phyloP scores from a whole-genome alignment of 2,113 vertebrate species.

The Brachirus orientalis region DNA sequence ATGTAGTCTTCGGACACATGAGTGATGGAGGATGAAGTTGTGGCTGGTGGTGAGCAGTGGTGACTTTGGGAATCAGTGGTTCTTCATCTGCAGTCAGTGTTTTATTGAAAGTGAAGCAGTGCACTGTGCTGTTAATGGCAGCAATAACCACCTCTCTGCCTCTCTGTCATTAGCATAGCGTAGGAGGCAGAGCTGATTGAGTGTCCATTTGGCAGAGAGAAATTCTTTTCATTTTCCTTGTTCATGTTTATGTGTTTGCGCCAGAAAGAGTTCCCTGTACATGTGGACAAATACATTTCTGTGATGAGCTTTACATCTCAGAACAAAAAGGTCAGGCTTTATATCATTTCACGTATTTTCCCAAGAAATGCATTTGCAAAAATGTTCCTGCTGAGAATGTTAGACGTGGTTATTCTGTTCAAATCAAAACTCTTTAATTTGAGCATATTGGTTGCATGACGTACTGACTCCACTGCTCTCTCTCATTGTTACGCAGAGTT shows the following conservation, averaged over 20 bases:
- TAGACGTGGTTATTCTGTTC: neutral
- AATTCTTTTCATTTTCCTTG: slow-evolving; percentile 58
- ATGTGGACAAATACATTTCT: neutral
- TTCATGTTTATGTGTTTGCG: slow-evolving; percentile 34
- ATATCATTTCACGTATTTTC: neutral
- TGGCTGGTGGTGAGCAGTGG: slow-evolving; percentile 10
- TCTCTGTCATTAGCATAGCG: slow-evolving; percentile 74
- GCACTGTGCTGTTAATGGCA: slow-evolving; percentile 55
- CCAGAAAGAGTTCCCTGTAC: neutral
- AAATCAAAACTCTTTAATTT: too few species aligned
- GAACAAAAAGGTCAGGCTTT: neutral
- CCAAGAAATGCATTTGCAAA: too few species aligned
- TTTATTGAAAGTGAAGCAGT: slow-evolving; percentile 26
- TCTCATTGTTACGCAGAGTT: too few species aligned
- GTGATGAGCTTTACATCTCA: slow-evolving; percentile 8
- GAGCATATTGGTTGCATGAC: too few species aligned
- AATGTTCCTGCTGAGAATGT: neutral
- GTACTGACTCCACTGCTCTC: too few species aligned
- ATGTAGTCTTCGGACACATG: neutral
- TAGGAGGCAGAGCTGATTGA: slow-evolving; percentile 73
- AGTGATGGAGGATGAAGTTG: neutral
- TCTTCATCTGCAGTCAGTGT: slow-evolving; percentile 35
- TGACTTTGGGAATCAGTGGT: slow-evolving; percentile 12
- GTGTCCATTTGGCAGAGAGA: slow-evolving; percentile 67
- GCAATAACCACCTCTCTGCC: slow-evolving; percentile 66